Evolutionary conservation across 2,113 vertebrate species (phyloP).

Genomic region (Saccopteryx bilineata): DNA sequence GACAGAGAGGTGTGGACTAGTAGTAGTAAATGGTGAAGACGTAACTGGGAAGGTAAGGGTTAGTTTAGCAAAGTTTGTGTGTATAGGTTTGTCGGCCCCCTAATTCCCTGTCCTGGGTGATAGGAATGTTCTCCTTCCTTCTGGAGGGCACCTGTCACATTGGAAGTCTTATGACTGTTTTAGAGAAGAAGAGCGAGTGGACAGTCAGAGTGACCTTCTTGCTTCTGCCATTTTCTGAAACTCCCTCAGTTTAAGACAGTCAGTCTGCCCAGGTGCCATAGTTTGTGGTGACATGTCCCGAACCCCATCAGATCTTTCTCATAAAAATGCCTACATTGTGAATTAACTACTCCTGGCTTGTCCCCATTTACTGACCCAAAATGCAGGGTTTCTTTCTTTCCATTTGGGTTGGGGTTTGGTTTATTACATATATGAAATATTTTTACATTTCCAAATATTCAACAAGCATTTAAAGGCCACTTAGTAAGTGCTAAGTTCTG

Average conservation of each 20-base stretch:
- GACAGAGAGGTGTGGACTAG: not conserved
- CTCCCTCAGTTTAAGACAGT: not conserved
- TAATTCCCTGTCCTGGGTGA: not conserved
- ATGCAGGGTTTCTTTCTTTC: not conserved
- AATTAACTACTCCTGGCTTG: constrained; percentile 21
- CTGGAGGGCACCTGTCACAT: not conserved
- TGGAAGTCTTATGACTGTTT: not conserved
- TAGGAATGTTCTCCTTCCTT: not conserved
- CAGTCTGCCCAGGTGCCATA: not conserved
- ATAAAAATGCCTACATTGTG: not conserved
- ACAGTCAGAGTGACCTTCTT: not conserved
- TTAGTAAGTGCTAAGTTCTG: not conserved
- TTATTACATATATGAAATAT: not conserved
- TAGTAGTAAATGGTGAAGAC: not conserved
- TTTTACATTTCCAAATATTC: not conserved
- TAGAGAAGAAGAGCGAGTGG: not conserved
- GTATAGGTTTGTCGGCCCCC: not conserved
- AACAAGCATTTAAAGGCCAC: not conserved
- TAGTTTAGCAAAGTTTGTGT: not conserved
- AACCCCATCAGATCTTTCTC: not conserved
- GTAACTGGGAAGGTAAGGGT: not conserved
- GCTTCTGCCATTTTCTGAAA: not conserved
- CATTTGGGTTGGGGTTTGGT: not conserved
- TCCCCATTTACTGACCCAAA: not conserved
- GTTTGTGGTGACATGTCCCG: not conserved